Evolutionary conservation across 2,113 vertebrate genomes (phyloP).

Genomic region (Otolemur garnettii): DNA sequence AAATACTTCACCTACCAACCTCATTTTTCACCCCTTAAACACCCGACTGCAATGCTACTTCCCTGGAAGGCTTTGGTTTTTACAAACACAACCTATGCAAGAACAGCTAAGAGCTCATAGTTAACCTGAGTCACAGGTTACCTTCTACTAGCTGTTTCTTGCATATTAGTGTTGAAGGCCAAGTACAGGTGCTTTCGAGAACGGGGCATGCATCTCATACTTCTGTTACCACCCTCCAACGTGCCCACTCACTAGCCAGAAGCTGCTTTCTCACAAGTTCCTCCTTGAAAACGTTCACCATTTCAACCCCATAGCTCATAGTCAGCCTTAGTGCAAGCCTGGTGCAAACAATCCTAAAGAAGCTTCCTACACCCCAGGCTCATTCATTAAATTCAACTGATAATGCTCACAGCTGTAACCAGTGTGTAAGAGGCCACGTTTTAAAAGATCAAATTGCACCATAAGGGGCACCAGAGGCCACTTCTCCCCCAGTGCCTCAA

Average conservation of each 20-base stretch:
- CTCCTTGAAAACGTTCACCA: background rate
- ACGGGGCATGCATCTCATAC: background rate
- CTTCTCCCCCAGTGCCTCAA: too few relatives aligned
- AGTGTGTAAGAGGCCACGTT: constrained; percentile 48
- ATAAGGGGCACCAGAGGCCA: background rate
- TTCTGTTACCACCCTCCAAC: background rate
- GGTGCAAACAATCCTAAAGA: background rate
- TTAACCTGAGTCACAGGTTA: background rate
- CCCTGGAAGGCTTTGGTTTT: background rate
- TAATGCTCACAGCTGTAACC: background rate
- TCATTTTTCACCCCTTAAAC: background rate
- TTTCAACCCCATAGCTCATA: background rate
- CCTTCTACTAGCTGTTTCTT: background rate
- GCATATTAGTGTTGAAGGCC: background rate
- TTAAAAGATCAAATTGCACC: background rate
- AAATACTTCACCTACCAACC: background rate
- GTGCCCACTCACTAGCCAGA: background rate
- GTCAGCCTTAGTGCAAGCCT: background rate
- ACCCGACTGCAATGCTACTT: background rate
- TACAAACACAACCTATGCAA: background rate
- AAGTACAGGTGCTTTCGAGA: constrained; percentile 13
- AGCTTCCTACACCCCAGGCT: background rate
- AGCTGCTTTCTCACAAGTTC: constrained; percentile 17
- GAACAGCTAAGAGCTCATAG: background rate
- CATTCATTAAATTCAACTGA: background rate